Conservation (phyloP, 1,140 invertebrate species). For the Dendroctonus valens region DNA sequence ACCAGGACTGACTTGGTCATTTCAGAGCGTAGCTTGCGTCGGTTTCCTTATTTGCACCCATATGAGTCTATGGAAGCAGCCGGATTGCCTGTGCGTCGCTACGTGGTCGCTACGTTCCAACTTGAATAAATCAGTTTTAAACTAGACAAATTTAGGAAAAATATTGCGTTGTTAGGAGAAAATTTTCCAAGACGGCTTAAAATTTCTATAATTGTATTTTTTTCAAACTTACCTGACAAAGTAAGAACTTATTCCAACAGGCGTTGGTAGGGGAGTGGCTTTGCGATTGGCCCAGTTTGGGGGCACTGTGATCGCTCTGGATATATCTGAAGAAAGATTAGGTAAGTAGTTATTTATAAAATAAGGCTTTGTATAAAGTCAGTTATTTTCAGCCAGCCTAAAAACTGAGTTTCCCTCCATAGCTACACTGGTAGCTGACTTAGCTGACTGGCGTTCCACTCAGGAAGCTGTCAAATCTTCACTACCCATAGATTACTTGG, state of each 20-base stretch:
- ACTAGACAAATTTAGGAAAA: too few relatives aligned
- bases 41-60: too few relatives aligned
- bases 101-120: too few relatives aligned
- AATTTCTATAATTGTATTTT: too few relatives aligned
- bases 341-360: conserved; percentile 28
- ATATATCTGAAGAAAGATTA: conserved; percentile 53
- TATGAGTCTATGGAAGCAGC: too few relatives aligned
- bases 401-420: conserved; percentile 63
- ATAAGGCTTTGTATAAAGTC: neutral
- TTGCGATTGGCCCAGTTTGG: conserved; percentile 54
- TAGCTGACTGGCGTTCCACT: conserved; percentile 74
- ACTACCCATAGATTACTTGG: conserved; percentile 70
- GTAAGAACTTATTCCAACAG: conserved; percentile 44
- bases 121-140: too few relatives aligned
- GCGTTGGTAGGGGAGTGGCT: conserved; percentile 58
- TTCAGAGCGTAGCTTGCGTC: too few relatives aligned
- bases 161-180: too few relatives aligned
- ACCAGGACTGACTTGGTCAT: too few relatives aligned
- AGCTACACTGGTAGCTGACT: conserved; percentile 65
- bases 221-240: too few relatives aligned
- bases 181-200: too few relatives aligned
- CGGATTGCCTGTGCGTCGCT: too few relatives aligned
- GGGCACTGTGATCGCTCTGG: conserved; percentile 59
- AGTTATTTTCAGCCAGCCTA: conserved; percentile 53
- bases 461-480: conserved; percentile 56